Conservation (phyloP, 35 echinoderm and acorn worm genomes). For the Apostichopus parvimensis region DNA sequence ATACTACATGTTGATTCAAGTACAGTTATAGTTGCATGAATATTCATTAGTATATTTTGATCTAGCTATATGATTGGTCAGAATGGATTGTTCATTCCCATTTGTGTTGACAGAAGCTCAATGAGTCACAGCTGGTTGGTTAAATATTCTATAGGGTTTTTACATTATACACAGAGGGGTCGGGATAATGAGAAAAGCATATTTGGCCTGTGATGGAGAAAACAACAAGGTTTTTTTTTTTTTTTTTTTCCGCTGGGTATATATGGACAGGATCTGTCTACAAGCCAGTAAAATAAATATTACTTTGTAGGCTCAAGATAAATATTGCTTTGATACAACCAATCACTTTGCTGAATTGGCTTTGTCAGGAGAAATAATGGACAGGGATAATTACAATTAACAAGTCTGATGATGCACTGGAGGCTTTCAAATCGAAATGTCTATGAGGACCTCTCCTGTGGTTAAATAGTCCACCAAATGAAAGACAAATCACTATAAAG, state of each 20-base stretch:
- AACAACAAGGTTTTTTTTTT: no score
- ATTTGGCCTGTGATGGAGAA: neutral
- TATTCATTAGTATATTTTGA: neutral
- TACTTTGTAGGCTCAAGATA: neutral
- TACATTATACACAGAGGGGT: conserved; percentile 25
- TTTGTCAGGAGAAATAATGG: neutral
- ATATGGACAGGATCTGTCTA: neutral
- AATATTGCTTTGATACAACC: neutral
- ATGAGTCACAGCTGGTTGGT: conserved; percentile 45
- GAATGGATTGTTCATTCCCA: neutral
- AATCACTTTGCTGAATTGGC: neutral
- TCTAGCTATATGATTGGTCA: conserved; percentile 20
- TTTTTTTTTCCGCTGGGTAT: neutral
- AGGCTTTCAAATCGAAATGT: neutral
- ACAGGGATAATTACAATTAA: neutral
- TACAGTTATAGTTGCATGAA: conserved; percentile 23
- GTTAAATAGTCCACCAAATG: no score
- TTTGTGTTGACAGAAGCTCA: neutral
- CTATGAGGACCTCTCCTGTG: no score
- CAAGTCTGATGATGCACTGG: conserved; percentile 1
- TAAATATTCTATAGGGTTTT: conserved; percentile 19
- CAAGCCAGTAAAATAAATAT: no score
- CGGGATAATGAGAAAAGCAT: neutral
- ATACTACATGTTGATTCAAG: conserved; percentile 1
- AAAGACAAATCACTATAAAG: no score